These are phyloP conservation scores for Dicentrarchus labrax DNA, from an alignment of 2,113 vertebrate genomes.

Conservation along the genomic window DNA sequence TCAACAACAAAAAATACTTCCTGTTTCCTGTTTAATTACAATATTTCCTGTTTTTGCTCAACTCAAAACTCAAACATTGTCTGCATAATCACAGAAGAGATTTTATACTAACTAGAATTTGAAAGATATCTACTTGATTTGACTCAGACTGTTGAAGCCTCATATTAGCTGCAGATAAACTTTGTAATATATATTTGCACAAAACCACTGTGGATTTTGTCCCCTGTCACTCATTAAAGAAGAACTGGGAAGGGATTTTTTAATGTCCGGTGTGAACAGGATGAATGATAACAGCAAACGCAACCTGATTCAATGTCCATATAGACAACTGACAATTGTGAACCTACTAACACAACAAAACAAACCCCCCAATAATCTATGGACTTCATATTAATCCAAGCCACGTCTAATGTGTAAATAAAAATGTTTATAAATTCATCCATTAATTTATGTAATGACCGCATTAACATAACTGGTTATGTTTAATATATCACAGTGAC, in stretches of 20 bases:
- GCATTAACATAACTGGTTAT: slow-evolving; percentile 26
- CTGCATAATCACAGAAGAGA: background rate
- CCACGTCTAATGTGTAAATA: background rate
- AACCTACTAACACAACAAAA: background rate
- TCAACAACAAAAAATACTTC: too few relatives aligned
- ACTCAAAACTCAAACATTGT: background rate
- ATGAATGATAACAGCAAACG: background rate
- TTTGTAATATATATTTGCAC: background rate
- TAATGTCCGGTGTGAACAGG: background rate
- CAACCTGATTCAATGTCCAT: background rate
- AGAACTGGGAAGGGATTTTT: background rate
- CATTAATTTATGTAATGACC: slow-evolving; percentile 36
- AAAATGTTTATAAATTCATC: slow-evolving; percentile 10
- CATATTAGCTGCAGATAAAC: background rate
- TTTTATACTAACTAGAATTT: background rate
- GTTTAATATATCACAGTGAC: slow-evolving; percentile 23
- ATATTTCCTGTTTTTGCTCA: background rate
- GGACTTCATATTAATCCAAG: background rate
- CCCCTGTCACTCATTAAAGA: background rate
- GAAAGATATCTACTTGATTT: background rate
- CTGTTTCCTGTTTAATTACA: too few relatives aligned
- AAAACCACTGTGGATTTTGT: background rate
- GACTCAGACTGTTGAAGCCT: background rate
- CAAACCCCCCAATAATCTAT: background rate
- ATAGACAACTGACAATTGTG: background rate